A percentile compares a stretch with the other conserved stretches of the same genome.
Evolutionary conservation across 2,797 vertebrate genomes (phyloP).

Genomic region (Neosilurus hyrtlii): DNA sequence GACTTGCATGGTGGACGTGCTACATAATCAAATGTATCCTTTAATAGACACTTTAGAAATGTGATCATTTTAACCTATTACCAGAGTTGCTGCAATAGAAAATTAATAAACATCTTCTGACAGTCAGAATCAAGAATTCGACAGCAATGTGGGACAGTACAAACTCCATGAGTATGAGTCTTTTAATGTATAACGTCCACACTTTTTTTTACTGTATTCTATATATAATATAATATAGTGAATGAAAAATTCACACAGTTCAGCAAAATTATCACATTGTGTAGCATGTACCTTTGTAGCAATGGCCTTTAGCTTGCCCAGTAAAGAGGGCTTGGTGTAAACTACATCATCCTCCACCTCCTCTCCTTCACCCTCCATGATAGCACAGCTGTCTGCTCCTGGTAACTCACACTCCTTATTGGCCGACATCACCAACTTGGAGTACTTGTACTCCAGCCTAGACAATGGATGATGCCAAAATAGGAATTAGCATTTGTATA

Average conservation of each 20-base stretch:
- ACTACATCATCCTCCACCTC: slow-evolving; percentile 89
- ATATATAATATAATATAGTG: too few relatives aligned
- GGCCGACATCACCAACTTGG: slow-evolving; percentile 91
- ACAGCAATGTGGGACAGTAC: too few relatives aligned
- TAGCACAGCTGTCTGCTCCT: slow-evolving; percentile 93
- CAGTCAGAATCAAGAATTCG: not conserved
- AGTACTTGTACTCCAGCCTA: slow-evolving; percentile 97
- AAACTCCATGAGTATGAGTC: too few relatives aligned
- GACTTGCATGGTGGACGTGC: not conserved
- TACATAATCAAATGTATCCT: not conserved
- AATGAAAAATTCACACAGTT: not conserved
- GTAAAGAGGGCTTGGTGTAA: slow-evolving; percentile 88
- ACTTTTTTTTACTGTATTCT: not conserved
- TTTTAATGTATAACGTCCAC: not conserved
- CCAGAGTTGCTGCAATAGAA: not conserved
- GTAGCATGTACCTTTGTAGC: slow-evolving; percentile 85
- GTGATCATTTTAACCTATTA: not conserved
- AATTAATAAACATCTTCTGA: slow-evolving; percentile 5
- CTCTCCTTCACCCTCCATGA: slow-evolving; percentile 95
- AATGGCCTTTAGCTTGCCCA: slow-evolving; percentile 92
- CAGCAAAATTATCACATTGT: not conserved
- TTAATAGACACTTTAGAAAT: not conserved
- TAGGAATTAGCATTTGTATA: not conserved
- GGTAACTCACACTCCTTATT: slow-evolving; percentile 95
- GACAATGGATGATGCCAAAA: slow-evolving; percentile 38